Percentiles rank a stretch among this genome's conserved stretches.
These are phyloP conservation scores for Baronia brevicornis DNA, from an alignment of 2,888 invertebrate species.

Conservation along the genomic window DNA sequence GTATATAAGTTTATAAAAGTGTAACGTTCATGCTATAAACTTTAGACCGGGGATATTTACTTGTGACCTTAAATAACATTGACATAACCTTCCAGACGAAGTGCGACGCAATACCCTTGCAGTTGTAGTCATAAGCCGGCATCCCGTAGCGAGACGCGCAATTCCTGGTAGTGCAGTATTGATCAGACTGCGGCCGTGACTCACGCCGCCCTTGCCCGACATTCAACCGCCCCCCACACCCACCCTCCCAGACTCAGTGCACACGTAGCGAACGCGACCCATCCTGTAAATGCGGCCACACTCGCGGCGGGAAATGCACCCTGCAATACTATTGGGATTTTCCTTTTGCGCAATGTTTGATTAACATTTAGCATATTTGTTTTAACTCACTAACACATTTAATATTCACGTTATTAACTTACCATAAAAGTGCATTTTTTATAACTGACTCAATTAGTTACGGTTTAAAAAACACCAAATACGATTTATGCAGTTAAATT, in stretches of 20 bases:
- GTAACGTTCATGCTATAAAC: too few relatives aligned
- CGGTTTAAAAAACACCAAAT: too few relatives aligned
- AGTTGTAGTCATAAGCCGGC: constrained; percentile 17
- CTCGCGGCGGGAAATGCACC: constrained; percentile 2
- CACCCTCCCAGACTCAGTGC: constrained; percentile 26
- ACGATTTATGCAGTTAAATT: too few relatives aligned
- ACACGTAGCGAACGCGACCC: constrained; percentile 39
- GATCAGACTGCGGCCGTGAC: constrained; percentile 69
- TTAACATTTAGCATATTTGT: too few relatives aligned
- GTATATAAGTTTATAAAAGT: too few relatives aligned
- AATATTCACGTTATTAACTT: too few relatives aligned
- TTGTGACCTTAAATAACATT: background rate
- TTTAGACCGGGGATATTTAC: too few relatives aligned
- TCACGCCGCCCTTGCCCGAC: constrained; percentile 74
- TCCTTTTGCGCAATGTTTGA: constrained; percentile 13
- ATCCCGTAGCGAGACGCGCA: constrained; percentile 36
- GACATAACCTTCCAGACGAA: too few relatives aligned
- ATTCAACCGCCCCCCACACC: constrained; percentile 56
- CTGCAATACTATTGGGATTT: constrained; percentile 2
- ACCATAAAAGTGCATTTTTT: too few relatives aligned
- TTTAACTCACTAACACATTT: too few relatives aligned
- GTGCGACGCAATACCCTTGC: too few relatives aligned
- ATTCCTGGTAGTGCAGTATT: constrained; percentile 60
- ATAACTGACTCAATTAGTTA: too few relatives aligned
- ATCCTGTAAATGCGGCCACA: constrained; percentile 20